Evolutionary conservation across 2,113 vertebrate species (phyloP).

Genomic region (Copsychus sechellarum): DNA sequence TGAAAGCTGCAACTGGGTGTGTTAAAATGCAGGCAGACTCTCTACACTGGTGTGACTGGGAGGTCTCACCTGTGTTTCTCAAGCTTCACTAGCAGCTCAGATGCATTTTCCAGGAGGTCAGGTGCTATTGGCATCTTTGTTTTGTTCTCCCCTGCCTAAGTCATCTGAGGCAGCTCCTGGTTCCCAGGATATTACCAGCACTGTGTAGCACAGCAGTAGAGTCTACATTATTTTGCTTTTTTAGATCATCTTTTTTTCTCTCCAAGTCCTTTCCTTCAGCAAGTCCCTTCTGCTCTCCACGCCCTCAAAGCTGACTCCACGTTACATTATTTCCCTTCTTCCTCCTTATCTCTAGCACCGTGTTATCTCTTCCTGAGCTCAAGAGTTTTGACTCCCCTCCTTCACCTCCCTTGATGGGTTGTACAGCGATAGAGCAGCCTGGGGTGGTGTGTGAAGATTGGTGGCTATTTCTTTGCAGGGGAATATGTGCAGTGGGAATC

Average conservation of each 20-base stretch:
- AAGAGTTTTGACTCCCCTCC: background rate
- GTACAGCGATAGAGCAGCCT: background rate
- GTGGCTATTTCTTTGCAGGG: background rate
- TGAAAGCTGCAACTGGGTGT: background rate
- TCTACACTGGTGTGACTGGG: background rate
- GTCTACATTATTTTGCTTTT: background rate
- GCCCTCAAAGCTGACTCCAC: background rate
- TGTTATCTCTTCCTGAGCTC: conserved; percentile 25
- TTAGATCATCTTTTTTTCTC: background rate
- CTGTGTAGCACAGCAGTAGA: background rate
- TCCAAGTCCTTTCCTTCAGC: background rate
- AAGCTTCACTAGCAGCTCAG: background rate
- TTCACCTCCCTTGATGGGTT: background rate
- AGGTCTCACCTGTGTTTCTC: background rate
- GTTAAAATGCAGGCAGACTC: background rate
- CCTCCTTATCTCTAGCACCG: conserved; percentile 13
- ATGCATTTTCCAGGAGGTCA: background rate
- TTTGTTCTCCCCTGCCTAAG: background rate
- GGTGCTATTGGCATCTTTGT: background rate
- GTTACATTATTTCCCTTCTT: background rate
- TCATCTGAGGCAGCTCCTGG: background rate
- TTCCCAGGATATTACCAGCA: background rate
- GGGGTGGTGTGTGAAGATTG: accelerated
- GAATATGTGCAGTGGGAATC: background rate
- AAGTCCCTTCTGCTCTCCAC: background rate